Evolutionary conservation across 2,888 invertebrate species (phyloP), one percentile per base, ranked within the genome.

Genomic region (Drosophila borborema): DNA sequence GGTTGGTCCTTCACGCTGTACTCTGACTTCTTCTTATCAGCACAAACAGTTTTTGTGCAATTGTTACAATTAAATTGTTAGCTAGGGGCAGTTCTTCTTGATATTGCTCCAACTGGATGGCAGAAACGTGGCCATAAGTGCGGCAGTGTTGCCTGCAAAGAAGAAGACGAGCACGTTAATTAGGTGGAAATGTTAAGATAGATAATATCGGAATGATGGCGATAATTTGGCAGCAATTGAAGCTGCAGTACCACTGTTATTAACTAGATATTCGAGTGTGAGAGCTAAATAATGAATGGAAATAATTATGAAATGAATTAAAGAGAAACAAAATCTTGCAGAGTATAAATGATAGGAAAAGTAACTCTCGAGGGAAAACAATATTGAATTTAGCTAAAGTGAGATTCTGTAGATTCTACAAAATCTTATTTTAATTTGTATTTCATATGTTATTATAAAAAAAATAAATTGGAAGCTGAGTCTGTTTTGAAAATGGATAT

Each of bases 31-130:
- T 59, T 67, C 80, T 78, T 80, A 78, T 78, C 80, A 61, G 80
- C 62, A 65, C 64, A 65, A 48, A 68, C 46, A 28, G 69, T 65
- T 80, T 78, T 64, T 63, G 64, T 67, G 66, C 82, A 80, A 69
- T 55, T 55, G 55, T 60, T 71, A 68, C 80, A 80, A 79, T 80
- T 82, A 82, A 80, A 79, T 58, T 64, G 82, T 72, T 78, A 63
- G 68, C 72, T 72, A 65, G 46, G 66, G 74, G 74, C 74, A 74
- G 72, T 72, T 71, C 58, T 58, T 66, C 56, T 45, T 61, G 36
- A 31, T 63, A 34, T 36, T 56, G 54, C 36, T 71, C 66, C 76
- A 80, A 64, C 65, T 80, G 66, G 53, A 64, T 62, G 77, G 71
- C 63, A 62, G 54, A 54, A 76, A 49, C 43, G 67, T 49, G 69